These are phyloP conservation scores for Pipistrellus pygmaeus DNA, from an alignment of 2,797 vertebrate genomes.

Conservation along the genomic window DNA sequence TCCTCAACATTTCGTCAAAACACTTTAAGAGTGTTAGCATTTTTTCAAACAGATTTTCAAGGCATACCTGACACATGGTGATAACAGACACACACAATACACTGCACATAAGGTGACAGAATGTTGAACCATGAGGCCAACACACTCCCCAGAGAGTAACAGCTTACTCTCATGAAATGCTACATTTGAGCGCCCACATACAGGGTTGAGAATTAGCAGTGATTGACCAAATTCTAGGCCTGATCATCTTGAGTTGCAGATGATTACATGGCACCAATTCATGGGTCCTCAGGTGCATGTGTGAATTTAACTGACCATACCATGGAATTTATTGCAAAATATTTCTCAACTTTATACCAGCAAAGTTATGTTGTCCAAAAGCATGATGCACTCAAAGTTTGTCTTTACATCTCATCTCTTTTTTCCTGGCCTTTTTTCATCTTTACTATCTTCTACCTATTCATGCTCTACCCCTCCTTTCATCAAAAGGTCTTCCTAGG, in stretches of 20 bases:
- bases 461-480: neutral
- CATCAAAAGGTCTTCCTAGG: neutral
- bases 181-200: neutral
- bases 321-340: neutral
- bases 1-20: slow-evolving; percentile 39
- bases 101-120: neutral
- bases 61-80: neutral
- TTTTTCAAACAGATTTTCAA: neutral
- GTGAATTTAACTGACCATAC: neutral
- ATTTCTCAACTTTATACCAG: neutral
- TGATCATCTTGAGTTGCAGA: neutral
- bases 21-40: neutral
- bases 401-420: neutral
- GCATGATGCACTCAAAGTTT: neutral
- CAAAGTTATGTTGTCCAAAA: neutral
- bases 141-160: neutral
- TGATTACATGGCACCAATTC: neutral
- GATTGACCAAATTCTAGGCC: neutral
- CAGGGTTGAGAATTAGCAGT: neutral
- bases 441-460: neutral
- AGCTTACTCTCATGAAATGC: neutral
- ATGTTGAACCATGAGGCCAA: neutral
- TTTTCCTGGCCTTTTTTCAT: neutral
- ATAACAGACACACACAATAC: neutral
- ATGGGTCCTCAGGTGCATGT: neutral